Evolutionary conservation across 2,888 invertebrate species (phyloP), one percentile per base, ranked within the genome.

Genomic region (Nycteola revayana): DNA sequence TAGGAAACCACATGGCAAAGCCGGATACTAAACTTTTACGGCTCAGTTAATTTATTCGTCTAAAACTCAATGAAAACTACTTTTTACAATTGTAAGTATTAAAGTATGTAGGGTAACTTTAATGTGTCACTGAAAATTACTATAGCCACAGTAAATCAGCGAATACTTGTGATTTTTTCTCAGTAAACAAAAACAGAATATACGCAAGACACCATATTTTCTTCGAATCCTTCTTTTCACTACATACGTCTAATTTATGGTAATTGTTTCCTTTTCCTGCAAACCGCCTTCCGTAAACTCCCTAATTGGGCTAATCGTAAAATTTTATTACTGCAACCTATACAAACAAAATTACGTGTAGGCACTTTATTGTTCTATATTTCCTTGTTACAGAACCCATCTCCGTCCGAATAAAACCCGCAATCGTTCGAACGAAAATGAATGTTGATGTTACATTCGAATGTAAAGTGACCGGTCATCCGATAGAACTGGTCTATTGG

Each of bases 401-500:
- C 66, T 93, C 94, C 58, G 94, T 94, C 60, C 94, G 94, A 79
- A 92, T 96, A 54, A 93, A 95, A 87, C 95, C 94, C 48, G 93
- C 93, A 78, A 89, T 91, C 45, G 90, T 93, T 73, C 93, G 95
- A 48, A 93, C 96, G 38, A 97, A 97, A 78, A 92, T 94, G 43
- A 96, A 95, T 42, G 93, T 94, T 66, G 93, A 95, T 67, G 94
- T 96, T 28, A 92, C 91, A 66, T 95, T 98, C 74, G 95, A 96
- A 73, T 98, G 98, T 80, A 94, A 94, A 69, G 92, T 95, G 33
- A 92, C 93, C 40, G 98, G 98, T 3, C 94, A 94, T 85, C 97
- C 97, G n/a, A 90, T 95, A 42, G 92, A 93, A 47, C 90, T 92
- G 57, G 90, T 96, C 37, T 91, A 91, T 65, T 97, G 96, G 96